Evolutionary conservation across 2,888 invertebrate species (phyloP).

Genomic region (Torymus texanus): DNA sequence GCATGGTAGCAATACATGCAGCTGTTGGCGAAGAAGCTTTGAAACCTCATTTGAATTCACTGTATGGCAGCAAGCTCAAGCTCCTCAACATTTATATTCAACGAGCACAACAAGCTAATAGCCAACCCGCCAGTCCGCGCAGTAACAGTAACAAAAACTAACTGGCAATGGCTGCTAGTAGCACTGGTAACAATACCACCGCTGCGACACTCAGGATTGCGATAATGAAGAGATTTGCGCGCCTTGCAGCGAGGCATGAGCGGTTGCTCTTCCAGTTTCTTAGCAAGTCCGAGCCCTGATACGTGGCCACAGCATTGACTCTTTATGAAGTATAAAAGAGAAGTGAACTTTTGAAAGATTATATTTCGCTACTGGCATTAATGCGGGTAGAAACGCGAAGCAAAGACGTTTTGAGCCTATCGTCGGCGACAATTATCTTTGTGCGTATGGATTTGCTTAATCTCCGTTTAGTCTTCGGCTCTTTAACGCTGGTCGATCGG

Average conservation of each 20-base stretch:
- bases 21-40: constrained; percentile 91
- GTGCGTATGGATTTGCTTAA: constrained; percentile 33
- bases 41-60: constrained; percentile 85
- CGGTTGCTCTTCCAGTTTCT: constrained; percentile 69
- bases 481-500: constrained; percentile 52
- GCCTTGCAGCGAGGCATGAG: constrained; percentile 68
- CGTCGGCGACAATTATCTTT: constrained; percentile 21
- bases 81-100: constrained; percentile 88
- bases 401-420: constrained; percentile 29
- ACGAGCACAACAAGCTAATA: constrained; percentile 77
- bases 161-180: constrained; percentile 57
- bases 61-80: constrained; percentile 93
- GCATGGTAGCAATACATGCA: constrained; percentile 95
- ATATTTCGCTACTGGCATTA: neutral
- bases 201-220: constrained; percentile 70
- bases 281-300: constrained; percentile 68
- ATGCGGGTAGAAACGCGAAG: neutral
- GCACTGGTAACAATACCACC: constrained; percentile 58
- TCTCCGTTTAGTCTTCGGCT: constrained; percentile 45
- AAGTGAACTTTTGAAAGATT: neutral
- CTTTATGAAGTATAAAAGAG: constrained; percentile 37
- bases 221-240: constrained; percentile 70
- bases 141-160: constrained; percentile 70
- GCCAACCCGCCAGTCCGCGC: constrained; percentile 75
- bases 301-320: constrained; percentile 1